These are phyloP conservation scores for Limnephilus lunatus DNA, from an alignment of 2,888 invertebrate genomes.

Conservation along the genomic window DNA sequence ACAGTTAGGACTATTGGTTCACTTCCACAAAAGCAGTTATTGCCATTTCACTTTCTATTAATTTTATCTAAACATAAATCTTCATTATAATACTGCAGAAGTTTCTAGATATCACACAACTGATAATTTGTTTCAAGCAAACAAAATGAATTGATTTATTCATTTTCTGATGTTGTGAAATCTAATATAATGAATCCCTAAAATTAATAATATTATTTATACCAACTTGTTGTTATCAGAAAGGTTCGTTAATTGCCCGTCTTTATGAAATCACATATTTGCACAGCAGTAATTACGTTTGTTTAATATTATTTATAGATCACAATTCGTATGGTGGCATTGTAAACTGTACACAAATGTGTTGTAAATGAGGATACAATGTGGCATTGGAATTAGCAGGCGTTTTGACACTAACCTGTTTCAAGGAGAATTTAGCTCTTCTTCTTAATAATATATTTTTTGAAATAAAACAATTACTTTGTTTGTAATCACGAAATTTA, in stretches of 20 bases:
- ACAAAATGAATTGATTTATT: neutral
- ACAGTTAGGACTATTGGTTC: neutral
- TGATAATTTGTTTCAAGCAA: neutral
- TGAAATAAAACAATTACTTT: no score
- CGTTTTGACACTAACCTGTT: neutral
- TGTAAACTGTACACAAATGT: neutral
- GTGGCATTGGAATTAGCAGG: neutral
- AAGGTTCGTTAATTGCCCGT: neutral
- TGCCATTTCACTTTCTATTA: neutral
- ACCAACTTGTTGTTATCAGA: neutral
- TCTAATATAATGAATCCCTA: neutral
- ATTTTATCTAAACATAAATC: neutral
- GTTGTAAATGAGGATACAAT: neutral
- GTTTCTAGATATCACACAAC: neutral
- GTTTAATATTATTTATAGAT: conserved; percentile 44
- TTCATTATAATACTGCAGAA: neutral
- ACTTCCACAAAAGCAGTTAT: neutral
- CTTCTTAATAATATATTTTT: no score
- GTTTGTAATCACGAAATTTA: no score
- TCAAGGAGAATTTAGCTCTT: neutral
- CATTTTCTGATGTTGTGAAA: neutral
- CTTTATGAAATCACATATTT: conserved; percentile 25
- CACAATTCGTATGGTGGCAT: neutral
- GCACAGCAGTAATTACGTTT: conserved; percentile 16
- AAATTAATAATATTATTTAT: neutral